Conservation (phyloP, 2,888 invertebrate species). For the Torymus texanus region DNA sequence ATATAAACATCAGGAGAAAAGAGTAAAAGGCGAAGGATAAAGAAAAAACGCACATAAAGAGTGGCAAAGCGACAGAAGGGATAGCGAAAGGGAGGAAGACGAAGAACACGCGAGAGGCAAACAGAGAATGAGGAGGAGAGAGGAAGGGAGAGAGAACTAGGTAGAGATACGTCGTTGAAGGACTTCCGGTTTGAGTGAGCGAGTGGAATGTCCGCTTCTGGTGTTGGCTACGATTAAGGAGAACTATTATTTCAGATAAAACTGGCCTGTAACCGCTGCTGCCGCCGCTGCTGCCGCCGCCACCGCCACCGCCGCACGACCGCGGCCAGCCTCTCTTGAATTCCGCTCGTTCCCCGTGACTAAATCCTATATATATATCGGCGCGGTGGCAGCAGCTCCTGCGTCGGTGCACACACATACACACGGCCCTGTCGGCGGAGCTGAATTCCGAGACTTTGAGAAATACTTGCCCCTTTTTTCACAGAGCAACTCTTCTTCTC, state of each 20-base stretch:
- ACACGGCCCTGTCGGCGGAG: constrained; percentile 21
- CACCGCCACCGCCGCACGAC: neutral
- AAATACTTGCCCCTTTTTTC: constrained; percentile 39
- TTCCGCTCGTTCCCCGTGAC: constrained; percentile 47
- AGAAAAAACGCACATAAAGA: constrained; percentile 26
- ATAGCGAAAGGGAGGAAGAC: neutral
- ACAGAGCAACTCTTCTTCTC: neutral
- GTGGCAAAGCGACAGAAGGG: neutral
- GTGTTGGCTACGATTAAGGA: constrained; percentile 60
- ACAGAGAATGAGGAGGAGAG: constrained; percentile 14
- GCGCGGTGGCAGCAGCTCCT: constrained; percentile 6
- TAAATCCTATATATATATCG: constrained; percentile 45
- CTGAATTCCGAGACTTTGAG: constrained; percentile 50
- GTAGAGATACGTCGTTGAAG: constrained; percentile 16
- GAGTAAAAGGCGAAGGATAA: constrained; percentile 20
- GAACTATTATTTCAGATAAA: constrained; percentile 62
- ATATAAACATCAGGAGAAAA: neutral
- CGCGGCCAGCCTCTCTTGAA: constrained; percentile 30
- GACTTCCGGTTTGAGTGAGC: constrained; percentile 58
- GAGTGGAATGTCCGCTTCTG: constrained; percentile 58
- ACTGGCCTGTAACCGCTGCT: constrained; percentile 51
- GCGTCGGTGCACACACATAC: too few relatives aligned
- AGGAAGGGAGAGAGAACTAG: neutral
- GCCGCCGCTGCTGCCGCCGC: constrained; percentile 28
- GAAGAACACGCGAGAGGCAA: neutral